Evolutionary conservation across 2,888 invertebrate genomes (phyloP), one percentile per base, ranked within the genome.

Genomic region (Antheraea yamamai): DNA sequence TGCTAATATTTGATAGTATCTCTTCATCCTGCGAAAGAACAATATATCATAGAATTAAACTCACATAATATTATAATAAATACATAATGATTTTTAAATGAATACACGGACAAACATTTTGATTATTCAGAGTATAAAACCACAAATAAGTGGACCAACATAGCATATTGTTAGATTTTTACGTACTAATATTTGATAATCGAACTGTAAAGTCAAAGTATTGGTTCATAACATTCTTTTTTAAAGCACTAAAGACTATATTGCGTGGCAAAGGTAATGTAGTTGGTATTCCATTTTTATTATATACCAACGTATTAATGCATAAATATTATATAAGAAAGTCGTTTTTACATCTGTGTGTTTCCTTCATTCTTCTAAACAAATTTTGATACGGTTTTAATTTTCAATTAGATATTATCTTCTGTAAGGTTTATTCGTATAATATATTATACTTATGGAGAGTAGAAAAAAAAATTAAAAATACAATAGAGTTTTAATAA

Each of bases 11-110:
- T 39, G 7, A 30, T 39, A 84, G 35, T n/a, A 72, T 47, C 30
- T 47, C 39, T 1, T 64, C 79, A 79, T 86, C 83, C 86, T 87
- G 79, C 55, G 78, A 79, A 26, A 76, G 55, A 75, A 76, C 6
- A 30, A 30, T 30, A 66, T 16, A 30, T 16, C 14, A 66, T 30
- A 66, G n/a, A 23, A 61, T 61, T 61, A 23, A 61, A 61, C 61
- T n/a, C 7, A 10, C n/a, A 23, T 61, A n/a, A 23, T 61, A 61
- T 10, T 23, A 20, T 61, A 61, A 23, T 58, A 2, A 61, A 61
- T 61, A 61, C 7, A 61, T 39, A 39, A 47, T 47, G 10, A 12
- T 47, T 47, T 61, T 61, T n/a, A 61, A 61, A 61, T n/a, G 58
- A n/a, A n/a, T 1, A 61, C n/a, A 55, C 16, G 18, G 16, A 18